A percentile compares a stretch with the other conserved stretches of the same genome.
phyloP scores from a whole-genome alignment of 2,888 invertebrate genomes.

The Spicauda simplicius region DNA sequence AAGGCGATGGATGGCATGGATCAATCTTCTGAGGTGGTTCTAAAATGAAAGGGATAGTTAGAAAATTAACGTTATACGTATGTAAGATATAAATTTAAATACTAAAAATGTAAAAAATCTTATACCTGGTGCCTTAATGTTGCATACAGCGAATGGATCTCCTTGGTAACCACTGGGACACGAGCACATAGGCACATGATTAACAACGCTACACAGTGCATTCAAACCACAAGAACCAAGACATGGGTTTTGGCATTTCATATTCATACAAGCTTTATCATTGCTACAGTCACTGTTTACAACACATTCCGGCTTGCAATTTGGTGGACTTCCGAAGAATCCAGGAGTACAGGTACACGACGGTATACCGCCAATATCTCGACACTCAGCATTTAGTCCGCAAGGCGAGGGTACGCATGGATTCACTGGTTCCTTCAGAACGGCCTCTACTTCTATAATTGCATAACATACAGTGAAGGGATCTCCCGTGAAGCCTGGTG shows the following conservation, averaged over 20 bases:
- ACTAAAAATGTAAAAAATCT: neutral
- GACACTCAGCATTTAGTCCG: constrained; percentile 88
- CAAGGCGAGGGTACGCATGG: constrained; percentile 92
- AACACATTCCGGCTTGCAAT: constrained; percentile 90
- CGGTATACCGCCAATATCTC: constrained; percentile 79
- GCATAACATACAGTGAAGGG: constrained; percentile 84
- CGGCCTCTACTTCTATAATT: constrained; percentile 59
- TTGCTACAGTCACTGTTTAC: constrained; percentile 90
- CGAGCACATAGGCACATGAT: constrained; percentile 90
- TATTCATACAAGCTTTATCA: constrained; percentile 89
- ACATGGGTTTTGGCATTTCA: constrained; percentile 92
- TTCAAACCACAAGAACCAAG: constrained; percentile 90
- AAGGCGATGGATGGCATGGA: constrained; percentile 90
- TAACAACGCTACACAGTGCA: constrained; percentile 90
- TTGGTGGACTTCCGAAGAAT: constrained; percentile 89
- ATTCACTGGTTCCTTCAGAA: constrained; percentile 61
- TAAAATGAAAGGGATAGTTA: constrained; percentile 46
- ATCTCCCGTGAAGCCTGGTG: constrained; percentile 86
- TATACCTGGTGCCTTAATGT: constrained; percentile 78
- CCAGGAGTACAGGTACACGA: constrained; percentile 88
- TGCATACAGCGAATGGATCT: constrained; percentile 90
- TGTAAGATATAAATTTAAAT: too few relatives aligned
- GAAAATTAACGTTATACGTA: too few relatives aligned
- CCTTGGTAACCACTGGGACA: constrained; percentile 88
- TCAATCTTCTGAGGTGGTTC: constrained; percentile 75